A percentile compares a stretch with the other conserved stretches of the same genome.
Conservation (phyloP, 2,797 vertebrate genomes). For the Crenichthys baileyi region DNA sequence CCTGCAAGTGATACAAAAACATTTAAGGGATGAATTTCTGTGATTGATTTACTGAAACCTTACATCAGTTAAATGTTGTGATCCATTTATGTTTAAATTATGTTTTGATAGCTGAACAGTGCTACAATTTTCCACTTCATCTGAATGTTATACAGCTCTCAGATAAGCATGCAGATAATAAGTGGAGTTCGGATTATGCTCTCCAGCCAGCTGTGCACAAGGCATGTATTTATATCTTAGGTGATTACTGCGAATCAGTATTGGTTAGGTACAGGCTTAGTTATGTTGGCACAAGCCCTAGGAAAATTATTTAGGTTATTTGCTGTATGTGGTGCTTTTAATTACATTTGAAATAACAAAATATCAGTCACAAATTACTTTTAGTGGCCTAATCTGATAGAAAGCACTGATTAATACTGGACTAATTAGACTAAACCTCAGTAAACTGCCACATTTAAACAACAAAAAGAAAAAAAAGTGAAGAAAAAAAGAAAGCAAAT, state of each 20-base stretch:
- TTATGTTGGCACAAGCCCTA: not conserved
- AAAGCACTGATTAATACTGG: constrained; percentile 17
- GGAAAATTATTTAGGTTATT: not conserved
- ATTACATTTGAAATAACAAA: constrained; percentile 1
- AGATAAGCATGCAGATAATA: constrained; percentile 21
- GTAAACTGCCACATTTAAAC: not conserved
- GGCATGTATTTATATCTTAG: constrained; percentile 22
- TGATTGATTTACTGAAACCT: constrained; percentile 1
- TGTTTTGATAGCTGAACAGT: not conserved
- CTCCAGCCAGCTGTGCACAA: constrained; percentile 26
- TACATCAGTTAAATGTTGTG: not conserved
- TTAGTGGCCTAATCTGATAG: not conserved
- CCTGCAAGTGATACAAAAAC: constrained; percentile 33
- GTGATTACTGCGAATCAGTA: constrained; percentile 25
- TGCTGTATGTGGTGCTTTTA: constrained; percentile 3
- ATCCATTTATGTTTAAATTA: constrained; percentile 17
- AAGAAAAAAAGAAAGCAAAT: not conserved
- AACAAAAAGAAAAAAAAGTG: not conserved
- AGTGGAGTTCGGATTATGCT: constrained; percentile 16
- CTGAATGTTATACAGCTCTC: not conserved
- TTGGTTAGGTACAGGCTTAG: constrained; percentile 12
- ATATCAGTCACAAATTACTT: not conserved
- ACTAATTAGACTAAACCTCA: constrained; percentile 5
- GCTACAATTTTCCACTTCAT: not conserved
- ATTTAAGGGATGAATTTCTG: constrained; percentile 4